A percentile compares a stretch with the other conserved stretches of the same genome.
phyloP scores from a whole-genome alignment of 2,888 invertebrate genomes.

The Baccha elongata region DNA sequence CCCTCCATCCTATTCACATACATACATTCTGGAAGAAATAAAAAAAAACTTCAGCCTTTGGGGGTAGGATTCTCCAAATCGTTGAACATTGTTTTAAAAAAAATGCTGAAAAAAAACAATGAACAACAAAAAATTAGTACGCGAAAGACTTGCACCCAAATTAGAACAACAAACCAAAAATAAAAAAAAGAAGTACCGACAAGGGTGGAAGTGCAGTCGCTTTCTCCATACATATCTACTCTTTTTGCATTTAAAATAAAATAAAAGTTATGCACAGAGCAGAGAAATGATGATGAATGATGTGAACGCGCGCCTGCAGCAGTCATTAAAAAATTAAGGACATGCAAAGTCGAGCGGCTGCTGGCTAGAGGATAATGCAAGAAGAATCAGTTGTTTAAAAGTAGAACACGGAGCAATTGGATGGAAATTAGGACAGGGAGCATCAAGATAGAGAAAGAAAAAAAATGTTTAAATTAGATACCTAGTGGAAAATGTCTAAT shows the following conservation, averaged over 20 bases:
- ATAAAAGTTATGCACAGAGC: constrained; percentile 15
- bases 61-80: constrained; percentile 60
- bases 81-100: constrained; percentile 57
- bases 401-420: constrained; percentile 71
- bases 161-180: constrained; percentile 51
- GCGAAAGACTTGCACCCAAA: constrained; percentile 64
- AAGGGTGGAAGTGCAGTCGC: constrained; percentile 29
- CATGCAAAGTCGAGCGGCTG: constrained; percentile 72
- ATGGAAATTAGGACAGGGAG: constrained; percentile 62
- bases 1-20: constrained; percentile 31
- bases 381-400: constrained; percentile 61
- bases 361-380: constrained; percentile 69
- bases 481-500: constrained; percentile 25
- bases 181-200: constrained; percentile 33
- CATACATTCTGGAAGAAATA: constrained; percentile 35
- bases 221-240: constrained; percentile 19
- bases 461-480: constrained; percentile 40
- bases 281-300: constrained; percentile 59
- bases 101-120: constrained; percentile 13
- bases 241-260: constrained; percentile 32
- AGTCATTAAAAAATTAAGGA: constrained; percentile 73
- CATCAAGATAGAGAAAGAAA: constrained; percentile 17
- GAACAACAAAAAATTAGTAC: constrained; percentile 38
- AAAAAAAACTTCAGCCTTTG: constrained; percentile 48
- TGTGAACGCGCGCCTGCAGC: constrained; percentile 72